Percentiles rank a stretch among this genome's conserved stretches.
phyloP scores from a whole-genome alignment of 2,888 invertebrate species.

The Macrosoma leucophasiata region DNA sequence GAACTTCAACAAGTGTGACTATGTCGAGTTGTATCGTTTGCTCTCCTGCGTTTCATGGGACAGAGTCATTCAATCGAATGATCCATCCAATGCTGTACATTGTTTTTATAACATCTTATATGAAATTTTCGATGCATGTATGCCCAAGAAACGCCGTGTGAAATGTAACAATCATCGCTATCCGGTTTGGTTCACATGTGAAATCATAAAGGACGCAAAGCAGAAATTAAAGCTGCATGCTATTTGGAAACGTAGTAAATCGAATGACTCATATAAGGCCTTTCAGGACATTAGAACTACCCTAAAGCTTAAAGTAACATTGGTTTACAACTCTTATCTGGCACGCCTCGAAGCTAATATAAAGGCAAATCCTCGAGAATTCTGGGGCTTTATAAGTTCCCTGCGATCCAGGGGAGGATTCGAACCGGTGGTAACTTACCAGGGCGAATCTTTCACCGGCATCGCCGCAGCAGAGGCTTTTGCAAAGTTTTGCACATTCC shows the following conservation, averaged over 20 bases:
- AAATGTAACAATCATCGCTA: neutral
- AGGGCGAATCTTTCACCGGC: too few species aligned
- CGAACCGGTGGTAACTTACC: too few species aligned
- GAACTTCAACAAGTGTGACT: conserved; percentile 4
- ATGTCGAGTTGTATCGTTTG: neutral
- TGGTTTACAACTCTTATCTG: too few species aligned
- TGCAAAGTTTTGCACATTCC: too few species aligned
- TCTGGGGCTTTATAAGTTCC: too few species aligned
- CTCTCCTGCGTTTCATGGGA: neutral
- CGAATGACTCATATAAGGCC: neutral
- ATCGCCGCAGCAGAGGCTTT: too few species aligned
- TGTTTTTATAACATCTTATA: conserved; percentile 1
- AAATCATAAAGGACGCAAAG: conserved; percentile 1
- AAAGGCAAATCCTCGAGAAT: too few species aligned
- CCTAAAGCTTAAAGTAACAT: too few species aligned
- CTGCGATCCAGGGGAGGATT: too few species aligned
- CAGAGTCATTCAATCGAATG: neutral
- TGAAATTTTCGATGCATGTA: conserved; percentile 1
- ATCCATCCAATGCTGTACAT: neutral
- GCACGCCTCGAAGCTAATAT: too few species aligned
- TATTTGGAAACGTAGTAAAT: neutral
- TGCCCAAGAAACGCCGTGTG: conserved; percentile 3
- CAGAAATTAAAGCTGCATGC: conserved; percentile 1
- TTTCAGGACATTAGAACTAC: too few species aligned
- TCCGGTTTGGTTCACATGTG: conserved; percentile 7